Evolutionary conservation across 2,113 vertebrate species (phyloP).

Genomic region (Equus przewalskii): DNA sequence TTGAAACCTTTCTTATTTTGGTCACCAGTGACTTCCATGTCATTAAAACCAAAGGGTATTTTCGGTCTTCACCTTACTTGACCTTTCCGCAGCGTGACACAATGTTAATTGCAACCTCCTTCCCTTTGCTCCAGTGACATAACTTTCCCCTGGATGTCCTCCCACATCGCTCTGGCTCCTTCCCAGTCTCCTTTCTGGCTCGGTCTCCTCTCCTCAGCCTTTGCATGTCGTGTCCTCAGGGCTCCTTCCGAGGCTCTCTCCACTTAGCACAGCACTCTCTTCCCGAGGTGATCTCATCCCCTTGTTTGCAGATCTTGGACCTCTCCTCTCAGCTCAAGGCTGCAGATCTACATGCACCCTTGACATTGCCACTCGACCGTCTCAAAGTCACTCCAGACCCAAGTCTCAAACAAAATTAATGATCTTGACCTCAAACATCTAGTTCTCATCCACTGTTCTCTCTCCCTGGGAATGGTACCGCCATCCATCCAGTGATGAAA

Average conservation of each 20-base stretch:
- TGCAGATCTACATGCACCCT: background rate
- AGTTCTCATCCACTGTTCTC: background rate
- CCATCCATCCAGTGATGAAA: background rate
- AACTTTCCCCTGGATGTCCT: background rate
- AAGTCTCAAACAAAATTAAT: background rate
- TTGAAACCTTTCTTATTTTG: background rate
- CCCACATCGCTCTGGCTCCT: background rate
- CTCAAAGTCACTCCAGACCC: background rate
- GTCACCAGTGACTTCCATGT: background rate
- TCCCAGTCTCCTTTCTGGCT: background rate
- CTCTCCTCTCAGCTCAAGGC: slow-evolving; percentile 14
- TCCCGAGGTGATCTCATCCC: background rate
- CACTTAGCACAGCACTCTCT: background rate
- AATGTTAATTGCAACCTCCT: background rate
- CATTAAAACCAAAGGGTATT: slow-evolving; percentile 4
- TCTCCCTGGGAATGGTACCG: background rate
- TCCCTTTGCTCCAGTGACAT: background rate
- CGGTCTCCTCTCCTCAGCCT: background rate
- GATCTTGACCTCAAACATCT: background rate
- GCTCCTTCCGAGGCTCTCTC: background rate
- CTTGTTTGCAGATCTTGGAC: background rate
- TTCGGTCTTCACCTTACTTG: slow-evolving; percentile 11
- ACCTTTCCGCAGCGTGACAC: background rate
- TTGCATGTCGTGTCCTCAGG: background rate
- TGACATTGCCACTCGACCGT: background rate